Evolutionary conservation across 2,797 vertebrate species (phyloP), one percentile per base, ranked within the genome.

Genomic region (Coregonus suidteri): DNA sequence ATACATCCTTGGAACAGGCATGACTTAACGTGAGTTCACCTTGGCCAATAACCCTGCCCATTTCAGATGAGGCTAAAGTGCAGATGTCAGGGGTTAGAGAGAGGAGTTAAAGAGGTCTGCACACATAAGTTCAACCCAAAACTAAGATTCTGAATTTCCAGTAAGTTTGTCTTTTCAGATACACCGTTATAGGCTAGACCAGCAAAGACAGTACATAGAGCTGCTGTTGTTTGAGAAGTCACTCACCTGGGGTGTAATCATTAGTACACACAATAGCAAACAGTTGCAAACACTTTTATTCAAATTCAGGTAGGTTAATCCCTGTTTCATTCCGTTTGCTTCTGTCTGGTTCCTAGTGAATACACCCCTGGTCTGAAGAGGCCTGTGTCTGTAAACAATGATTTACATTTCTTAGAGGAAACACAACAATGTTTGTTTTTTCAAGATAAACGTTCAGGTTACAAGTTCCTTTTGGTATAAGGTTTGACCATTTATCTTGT

Each of bases 211-310:
- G 78, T 86, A 78, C 79, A 78, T 83, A 79, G 80, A 89, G 84
- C 91, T 91, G 91, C 83, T 92, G 88, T 90, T 93, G 86, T 89
- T 88, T 90, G 91, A 89, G 85, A 86, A 86, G 88, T 87, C 84
- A 82, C 83, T 86, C 92, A 92, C 90, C 92, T 93, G 59, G 59
- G 59, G 59, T 64, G 59, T 64, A 64, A 64, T 30, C 59, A 64
- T 11, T 64, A 64, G 59, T 30, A 9, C 9, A 64, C 59, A 64
- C 59, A 20, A 64, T 25, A 64, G n/a, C 59, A 64, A 64, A 64
- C 59, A 9, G 59, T 64, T 64, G n/a, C 16, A 25, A 11, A 64
- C n/a, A 25, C 59, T 25, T 64, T 64, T 25, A 64, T 20, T 20
- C 59, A 64, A 30, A 64, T 64, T 64, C 59, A 64, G 20, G 20